Evolutionary conservation across 2,888 invertebrate species (phyloP).

Genomic region (Bedellia somnulentella): DNA sequence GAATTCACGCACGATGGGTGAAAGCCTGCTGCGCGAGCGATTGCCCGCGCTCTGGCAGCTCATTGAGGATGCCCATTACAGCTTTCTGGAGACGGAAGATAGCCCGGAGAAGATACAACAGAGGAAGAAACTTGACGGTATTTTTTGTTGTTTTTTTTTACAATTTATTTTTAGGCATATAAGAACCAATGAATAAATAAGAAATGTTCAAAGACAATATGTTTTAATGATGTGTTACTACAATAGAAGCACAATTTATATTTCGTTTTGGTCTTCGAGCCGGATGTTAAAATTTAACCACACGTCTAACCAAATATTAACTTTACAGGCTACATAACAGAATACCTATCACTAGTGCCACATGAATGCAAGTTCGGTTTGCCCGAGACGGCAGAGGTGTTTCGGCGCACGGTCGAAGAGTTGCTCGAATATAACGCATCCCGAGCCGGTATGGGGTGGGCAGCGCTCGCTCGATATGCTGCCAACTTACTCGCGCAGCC

Average conservation of each 20-base stretch:
- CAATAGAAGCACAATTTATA: too few species aligned
- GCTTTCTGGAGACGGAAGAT: constrained; percentile 79
- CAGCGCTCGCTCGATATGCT: constrained; percentile 82
- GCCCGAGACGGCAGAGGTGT: constrained; percentile 73
- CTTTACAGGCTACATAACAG: constrained; percentile 71
- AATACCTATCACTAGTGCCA: constrained; percentile 75
- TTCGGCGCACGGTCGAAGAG: constrained; percentile 71
- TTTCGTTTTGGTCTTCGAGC: too few species aligned
- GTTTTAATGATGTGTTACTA: too few species aligned
- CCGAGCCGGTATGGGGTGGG: constrained; percentile 80
- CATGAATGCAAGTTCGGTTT: constrained; percentile 80
- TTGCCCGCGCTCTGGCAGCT: constrained; percentile 70
- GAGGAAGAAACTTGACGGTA: constrained; percentile 77
- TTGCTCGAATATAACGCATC: constrained; percentile 78
- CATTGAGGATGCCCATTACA: constrained; percentile 76
- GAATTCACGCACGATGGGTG: constrained; percentile 28
- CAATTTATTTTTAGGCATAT: not conserved
- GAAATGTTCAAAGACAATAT: too few species aligned
- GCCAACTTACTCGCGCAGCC: constrained; percentile 83
- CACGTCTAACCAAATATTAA: too few species aligned
- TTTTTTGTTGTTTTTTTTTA: constrained; percentile 5
- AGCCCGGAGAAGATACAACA: constrained; percentile 76
- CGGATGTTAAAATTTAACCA: too few species aligned
- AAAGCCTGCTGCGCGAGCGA: too few species aligned
- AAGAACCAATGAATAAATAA: not conserved